These are phyloP conservation scores for Abrostola tripartita DNA, from an alignment of 2,888 invertebrate genomes.

Conservation along the genomic window DNA sequence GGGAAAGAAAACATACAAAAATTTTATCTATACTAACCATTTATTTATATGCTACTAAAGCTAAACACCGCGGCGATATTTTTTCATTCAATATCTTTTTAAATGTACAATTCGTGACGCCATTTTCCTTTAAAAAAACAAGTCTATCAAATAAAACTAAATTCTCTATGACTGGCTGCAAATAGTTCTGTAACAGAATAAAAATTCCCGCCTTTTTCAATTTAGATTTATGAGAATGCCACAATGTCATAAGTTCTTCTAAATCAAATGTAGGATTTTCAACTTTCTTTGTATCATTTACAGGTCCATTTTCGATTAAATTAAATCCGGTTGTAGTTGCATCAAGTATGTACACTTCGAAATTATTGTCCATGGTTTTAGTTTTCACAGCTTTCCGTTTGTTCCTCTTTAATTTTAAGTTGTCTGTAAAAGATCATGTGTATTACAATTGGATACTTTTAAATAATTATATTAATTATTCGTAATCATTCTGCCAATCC, in stretches of 20 bases:
- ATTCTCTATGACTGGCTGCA: constrained; percentile 80
- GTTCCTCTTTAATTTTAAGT: constrained; percentile 76
- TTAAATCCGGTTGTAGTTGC: constrained; percentile 69
- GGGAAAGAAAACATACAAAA: constrained; percentile 57
- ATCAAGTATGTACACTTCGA: constrained; percentile 71
- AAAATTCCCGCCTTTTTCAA: constrained; percentile 75
- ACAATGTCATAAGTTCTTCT: constrained; percentile 68
- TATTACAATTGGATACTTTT: too few species aligned
- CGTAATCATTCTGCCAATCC: not conserved
- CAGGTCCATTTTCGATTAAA: constrained; percentile 53
- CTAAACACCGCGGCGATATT: constrained; percentile 91
- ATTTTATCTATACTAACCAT: constrained; percentile 60
- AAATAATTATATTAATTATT: too few species aligned
- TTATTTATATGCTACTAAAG: constrained; percentile 87
- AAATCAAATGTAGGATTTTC: constrained; percentile 57
- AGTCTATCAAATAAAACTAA: constrained; percentile 77
- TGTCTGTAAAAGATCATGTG: constrained; percentile 76
- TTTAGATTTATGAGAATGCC: constrained; percentile 64
- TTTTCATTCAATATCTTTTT: constrained; percentile 89
- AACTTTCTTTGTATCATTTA: constrained; percentile 8
- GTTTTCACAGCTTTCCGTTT: constrained; percentile 80
- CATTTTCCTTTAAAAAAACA: constrained; percentile 75
- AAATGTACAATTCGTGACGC: constrained; percentile 71
- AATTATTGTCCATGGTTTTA: constrained; percentile 68
- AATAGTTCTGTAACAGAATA: constrained; percentile 73